Percentiles rank a stretch among this genome's conserved stretches.
Evolutionary conservation across 2,888 invertebrate genomes (phyloP).

Genomic region (Hemistola chrysoprasaria): DNA sequence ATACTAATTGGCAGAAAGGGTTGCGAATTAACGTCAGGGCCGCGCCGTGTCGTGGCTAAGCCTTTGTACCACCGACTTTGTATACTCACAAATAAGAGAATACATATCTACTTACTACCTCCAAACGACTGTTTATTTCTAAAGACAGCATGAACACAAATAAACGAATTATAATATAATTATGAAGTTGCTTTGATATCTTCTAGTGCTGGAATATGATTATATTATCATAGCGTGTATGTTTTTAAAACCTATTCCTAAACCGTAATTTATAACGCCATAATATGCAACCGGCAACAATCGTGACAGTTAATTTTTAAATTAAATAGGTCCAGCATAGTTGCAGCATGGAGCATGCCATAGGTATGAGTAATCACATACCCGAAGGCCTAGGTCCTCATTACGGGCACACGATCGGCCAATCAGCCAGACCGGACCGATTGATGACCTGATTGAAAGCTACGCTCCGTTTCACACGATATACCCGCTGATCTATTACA

Average conservation of each 20-base stretch:
- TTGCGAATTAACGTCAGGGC: conserved; percentile 80
- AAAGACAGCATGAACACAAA: too few species aligned
- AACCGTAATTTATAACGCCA: too few species aligned
- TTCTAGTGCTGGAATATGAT: too few species aligned
- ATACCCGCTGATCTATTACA: conserved; percentile 17
- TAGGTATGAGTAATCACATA: conserved; percentile 50
- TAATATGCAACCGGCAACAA: too few species aligned
- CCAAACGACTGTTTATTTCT: too few species aligned
- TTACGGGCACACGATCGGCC: conserved; percentile 63
- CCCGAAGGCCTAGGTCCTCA: conserved; percentile 50
- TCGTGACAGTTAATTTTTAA: too few species aligned
- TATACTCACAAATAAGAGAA: conserved; percentile 24
- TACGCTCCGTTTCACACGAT: conserved; percentile 60
- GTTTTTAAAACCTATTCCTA: too few species aligned
- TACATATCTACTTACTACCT: conserved; percentile 11
- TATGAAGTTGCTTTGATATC: too few species aligned
- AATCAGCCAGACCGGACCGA: conserved; percentile 52
- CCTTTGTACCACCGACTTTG: conserved; percentile 56
- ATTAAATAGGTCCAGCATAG: too few species aligned
- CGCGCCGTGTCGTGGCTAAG: conserved; percentile 54
- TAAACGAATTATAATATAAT: too few species aligned
- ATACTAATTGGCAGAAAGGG: conserved; percentile 82
- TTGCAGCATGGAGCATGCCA: conserved; percentile 39
- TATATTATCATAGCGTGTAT: too few species aligned
- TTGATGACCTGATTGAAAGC: conserved; percentile 65